Evolutionary conservation across 2,113 vertebrate species (phyloP).

Genomic region (Anarhynchus alexandrinus): DNA sequence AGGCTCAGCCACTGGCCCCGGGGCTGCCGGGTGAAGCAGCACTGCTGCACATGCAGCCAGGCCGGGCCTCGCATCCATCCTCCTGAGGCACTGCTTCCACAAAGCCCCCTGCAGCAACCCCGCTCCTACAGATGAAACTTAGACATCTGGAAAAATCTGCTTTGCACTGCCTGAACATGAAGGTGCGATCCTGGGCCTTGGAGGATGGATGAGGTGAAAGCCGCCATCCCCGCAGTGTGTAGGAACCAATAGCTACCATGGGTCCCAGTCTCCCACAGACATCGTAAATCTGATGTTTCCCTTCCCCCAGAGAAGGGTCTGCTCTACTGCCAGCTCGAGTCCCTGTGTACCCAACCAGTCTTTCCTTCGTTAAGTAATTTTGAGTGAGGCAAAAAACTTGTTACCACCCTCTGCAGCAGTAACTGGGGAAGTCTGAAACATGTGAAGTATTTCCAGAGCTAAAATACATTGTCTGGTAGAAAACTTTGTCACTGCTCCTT

Average conservation of each 20-base stretch:
- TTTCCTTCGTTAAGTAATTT: not conserved
- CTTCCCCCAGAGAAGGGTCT: not conserved
- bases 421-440: not conserved
- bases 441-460: not conserved
- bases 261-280: not conserved
- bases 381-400: not conserved
- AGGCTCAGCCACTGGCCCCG: not conserved
- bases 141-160: not conserved
- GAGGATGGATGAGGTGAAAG: not conserved
- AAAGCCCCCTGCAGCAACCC: not conserved
- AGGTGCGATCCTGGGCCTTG: rapidly evolving
- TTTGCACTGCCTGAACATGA: not conserved
- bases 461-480: not conserved
- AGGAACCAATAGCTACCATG: not conserved
- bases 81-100: not conserved
- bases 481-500: not conserved
- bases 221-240: rapidly evolving
- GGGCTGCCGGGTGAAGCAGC: not conserved
- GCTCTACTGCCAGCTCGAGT: not conserved
- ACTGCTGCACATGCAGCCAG: not conserved
- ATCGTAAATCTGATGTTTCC: not conserved
- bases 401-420: not conserved
- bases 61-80: not conserved
- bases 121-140: not conserved
- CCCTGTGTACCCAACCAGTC: not conserved